A percentile compares a stretch with the other conserved stretches of the same genome.
Evolutionary conservation across 2,797 vertebrate species (phyloP).

Genomic region (Dicrostonyx torquatus): DNA sequence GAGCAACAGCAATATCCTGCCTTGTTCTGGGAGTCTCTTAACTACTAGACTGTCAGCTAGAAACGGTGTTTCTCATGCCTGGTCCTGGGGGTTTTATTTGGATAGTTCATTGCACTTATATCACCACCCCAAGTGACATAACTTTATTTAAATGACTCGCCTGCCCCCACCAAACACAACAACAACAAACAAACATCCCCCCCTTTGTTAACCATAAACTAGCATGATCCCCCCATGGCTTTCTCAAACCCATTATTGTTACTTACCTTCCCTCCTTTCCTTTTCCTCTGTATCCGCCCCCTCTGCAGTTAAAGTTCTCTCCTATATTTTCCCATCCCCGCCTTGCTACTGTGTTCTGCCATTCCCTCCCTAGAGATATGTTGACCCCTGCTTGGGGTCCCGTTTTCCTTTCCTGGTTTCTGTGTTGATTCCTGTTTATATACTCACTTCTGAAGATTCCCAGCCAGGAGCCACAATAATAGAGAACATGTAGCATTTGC

Average conservation of each 20-base stretch:
- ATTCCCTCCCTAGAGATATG: not conserved
- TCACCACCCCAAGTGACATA: not conserved
- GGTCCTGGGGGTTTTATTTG: not conserved
- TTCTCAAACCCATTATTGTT: not conserved
- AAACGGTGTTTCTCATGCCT: not conserved
- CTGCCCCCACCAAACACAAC: not conserved
- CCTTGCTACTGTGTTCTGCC: not conserved
- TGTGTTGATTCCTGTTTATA: not conserved
- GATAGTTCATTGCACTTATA: not conserved
- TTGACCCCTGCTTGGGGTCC: not conserved
- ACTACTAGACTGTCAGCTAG: not conserved
- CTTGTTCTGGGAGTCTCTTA: not conserved
- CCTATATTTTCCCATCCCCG: not conserved
- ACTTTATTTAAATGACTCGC: not conserved
- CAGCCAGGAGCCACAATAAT: not conserved
- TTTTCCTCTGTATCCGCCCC: too few relatives aligned
- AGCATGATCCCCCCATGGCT: not conserved
- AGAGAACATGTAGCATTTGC: not conserved
- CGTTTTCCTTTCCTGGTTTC: not conserved
- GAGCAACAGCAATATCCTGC: not conserved
- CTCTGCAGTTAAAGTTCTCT: not conserved
- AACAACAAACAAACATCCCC: too few relatives aligned
- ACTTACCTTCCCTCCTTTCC: not conserved
- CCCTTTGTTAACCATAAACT: not conserved
- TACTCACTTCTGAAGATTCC: not conserved